Evolutionary conservation across 2,888 invertebrate species (phyloP).

Genomic region (Dione juno): DNA sequence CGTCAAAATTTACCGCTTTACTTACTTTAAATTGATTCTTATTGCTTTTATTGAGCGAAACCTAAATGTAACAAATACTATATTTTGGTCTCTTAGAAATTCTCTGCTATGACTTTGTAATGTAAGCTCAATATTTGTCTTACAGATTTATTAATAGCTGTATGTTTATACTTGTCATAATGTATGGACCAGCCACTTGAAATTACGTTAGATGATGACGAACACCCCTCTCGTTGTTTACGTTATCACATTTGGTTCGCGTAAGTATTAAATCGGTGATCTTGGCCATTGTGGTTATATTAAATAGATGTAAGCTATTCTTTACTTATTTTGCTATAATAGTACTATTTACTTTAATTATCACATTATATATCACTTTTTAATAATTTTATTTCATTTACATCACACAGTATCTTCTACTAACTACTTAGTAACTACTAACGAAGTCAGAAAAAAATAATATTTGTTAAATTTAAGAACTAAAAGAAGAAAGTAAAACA

Average conservation of each 20-base stretch:
- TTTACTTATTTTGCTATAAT: too few species aligned
- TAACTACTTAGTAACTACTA: too few species aligned
- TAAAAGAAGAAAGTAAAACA: too few species aligned
- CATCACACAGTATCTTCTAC: too few species aligned
- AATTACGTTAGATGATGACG: conserved; percentile 46
- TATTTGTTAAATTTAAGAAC: too few species aligned
- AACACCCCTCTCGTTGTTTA: conserved; percentile 57
- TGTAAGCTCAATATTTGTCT: conserved; percentile 14
- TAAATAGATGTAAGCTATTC: too few species aligned
- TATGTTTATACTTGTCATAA: conserved; percentile 34
- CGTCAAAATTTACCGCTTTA: too few species aligned
- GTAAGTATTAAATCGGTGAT: conserved; percentile 46
- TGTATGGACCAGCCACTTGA: conserved; percentile 32
- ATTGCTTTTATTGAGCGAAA: background rate
- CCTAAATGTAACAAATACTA: background rate
- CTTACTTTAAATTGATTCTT: background rate
- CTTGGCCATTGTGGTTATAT: conserved; percentile 1
- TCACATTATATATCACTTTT: too few species aligned
- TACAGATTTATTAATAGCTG: conserved; percentile 31
- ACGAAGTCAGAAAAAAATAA: too few species aligned
- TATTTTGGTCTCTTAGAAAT: background rate
- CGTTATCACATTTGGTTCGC: conserved; percentile 56
- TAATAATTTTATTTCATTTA: too few species aligned
- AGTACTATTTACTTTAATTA: too few species aligned
- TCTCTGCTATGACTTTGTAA: background rate